Percentiles rank a stretch among this genome's conserved stretches.
Evolutionary conservation across 1,140 invertebrate genomes (phyloP).

Genomic region (Odontomachus brunneus): DNA sequence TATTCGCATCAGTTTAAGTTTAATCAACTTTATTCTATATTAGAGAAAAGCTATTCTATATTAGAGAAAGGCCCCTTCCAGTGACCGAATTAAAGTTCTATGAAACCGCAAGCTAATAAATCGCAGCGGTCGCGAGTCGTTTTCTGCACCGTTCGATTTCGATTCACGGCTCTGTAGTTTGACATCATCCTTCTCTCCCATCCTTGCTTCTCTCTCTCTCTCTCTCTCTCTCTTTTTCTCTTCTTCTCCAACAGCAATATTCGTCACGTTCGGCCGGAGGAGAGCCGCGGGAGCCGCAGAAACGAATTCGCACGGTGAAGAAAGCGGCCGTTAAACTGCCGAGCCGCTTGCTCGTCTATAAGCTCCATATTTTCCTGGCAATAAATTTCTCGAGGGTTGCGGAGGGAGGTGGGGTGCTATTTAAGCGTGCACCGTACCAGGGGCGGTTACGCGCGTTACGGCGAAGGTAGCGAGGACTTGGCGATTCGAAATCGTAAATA

Average conservation of each 20-base stretch:
- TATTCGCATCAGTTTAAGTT: too few species aligned
- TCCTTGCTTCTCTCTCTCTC: not conserved
- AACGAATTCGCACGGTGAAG: constrained; percentile 59
- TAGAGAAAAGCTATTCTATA: not conserved
- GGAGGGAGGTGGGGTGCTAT: constrained; percentile 15
- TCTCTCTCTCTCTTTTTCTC: constrained; percentile 18
- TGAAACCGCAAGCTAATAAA: not conserved
- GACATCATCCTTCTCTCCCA: not conserved
- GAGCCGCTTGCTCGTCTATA: constrained; percentile 33
- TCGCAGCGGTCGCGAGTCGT: not conserved
- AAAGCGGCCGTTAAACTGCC: constrained; percentile 51
- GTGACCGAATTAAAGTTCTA: not conserved
- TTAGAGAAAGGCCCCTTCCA: not conserved
- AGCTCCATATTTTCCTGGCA: constrained; percentile 64
- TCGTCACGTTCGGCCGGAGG: constrained; percentile 12
- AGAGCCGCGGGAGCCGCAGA: not conserved
- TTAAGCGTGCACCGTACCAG: constrained; percentile 27
- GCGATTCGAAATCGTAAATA: constrained; percentile 44
- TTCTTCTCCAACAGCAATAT: not conserved
- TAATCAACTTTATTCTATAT: not conserved
- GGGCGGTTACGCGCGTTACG: constrained; percentile 33
- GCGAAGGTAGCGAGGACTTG: constrained; percentile 27
- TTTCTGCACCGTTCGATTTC: not conserved
- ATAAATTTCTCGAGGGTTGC: constrained; percentile 62
- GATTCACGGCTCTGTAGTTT: not conserved